A percentile compares a stretch with the other conserved stretches of the same genome.
Evolutionary conservation across 2,113 vertebrate species (phyloP).

Genomic region (Ailuropoda melanoleuca): DNA sequence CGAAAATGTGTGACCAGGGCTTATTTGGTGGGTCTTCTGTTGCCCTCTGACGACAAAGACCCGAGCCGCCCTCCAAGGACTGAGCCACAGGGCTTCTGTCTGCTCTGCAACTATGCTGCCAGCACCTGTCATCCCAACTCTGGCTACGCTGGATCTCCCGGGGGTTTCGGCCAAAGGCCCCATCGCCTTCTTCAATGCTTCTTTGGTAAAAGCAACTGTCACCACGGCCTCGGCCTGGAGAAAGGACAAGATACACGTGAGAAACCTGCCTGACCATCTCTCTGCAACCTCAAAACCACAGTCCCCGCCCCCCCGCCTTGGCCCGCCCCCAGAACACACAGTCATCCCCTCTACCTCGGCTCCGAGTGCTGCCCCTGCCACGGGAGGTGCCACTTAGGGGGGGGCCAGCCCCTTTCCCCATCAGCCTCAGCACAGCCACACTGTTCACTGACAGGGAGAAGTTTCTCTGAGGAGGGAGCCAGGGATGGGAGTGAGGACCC

Average conservation of each 20-base stretch:
- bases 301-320: neutral
- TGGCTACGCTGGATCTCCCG: constrained; percentile 95
- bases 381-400: constrained; percentile 87
- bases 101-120: neutral
- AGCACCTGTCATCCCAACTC: constrained; percentile 95
- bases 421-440: constrained; percentile 94
- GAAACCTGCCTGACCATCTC: neutral
- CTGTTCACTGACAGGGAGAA: constrained; percentile 98
- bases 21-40: neutral
- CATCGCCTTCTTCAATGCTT: constrained; percentile 92
- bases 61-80: neutral
- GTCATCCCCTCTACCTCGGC: constrained; percentile 86
- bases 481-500: constrained; percentile 30
- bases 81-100: too few relatives aligned
- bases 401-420: constrained; percentile 91
- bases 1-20: neutral
- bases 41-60: neutral
- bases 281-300: neutral
- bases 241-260: fast-evolving
- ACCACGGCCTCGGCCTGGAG: constrained; percentile 91
- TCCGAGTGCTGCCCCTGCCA: constrained; percentile 90
- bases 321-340: neutral
- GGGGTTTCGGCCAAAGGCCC: constrained; percentile 88
- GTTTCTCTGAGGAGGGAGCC: constrained; percentile 88
- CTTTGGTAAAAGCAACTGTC: constrained; percentile 95